Conservation (phyloP, 2,888 invertebrate species). For the Cephus pygmeus region DNA sequence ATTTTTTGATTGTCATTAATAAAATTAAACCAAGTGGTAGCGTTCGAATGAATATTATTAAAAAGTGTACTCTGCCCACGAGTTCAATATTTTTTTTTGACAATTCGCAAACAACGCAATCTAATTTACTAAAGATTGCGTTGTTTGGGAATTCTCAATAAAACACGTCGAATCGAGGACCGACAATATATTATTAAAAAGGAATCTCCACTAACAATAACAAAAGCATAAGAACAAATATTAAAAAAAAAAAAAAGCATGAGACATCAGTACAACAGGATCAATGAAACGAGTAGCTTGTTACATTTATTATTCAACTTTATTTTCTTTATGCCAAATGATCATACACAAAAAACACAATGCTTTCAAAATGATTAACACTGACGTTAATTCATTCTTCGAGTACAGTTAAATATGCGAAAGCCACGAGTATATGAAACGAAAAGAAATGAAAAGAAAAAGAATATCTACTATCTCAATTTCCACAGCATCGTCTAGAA, state of each 20-base stretch:
- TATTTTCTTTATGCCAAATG: constrained; percentile 47
- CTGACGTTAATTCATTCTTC: constrained; percentile 31
- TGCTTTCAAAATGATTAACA: constrained; percentile 38
- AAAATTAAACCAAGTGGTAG: too few relatives aligned
- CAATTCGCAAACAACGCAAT: too few relatives aligned
- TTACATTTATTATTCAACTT: constrained; percentile 42
- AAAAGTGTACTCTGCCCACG: too few relatives aligned
- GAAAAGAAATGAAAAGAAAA: background rate
- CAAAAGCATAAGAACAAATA: background rate
- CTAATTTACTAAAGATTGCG: too few relatives aligned
- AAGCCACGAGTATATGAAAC: constrained; percentile 3
- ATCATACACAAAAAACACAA: constrained; percentile 48
- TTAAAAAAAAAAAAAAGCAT: background rate
- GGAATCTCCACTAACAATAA: background rate
- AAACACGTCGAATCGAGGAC: too few relatives aligned
- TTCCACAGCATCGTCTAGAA: background rate
- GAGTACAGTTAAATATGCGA: background rate
- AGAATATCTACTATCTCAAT: background rate
- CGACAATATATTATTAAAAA: background rate
- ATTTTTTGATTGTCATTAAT: background rate
- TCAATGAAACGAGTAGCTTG: background rate
- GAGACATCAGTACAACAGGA: background rate
- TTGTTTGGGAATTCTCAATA: too few relatives aligned
- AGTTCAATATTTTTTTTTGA: too few relatives aligned
- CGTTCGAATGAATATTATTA: too few relatives aligned